Percentiles rank a stretch among this genome's conserved stretches.
Evolutionary conservation across 2,888 invertebrate genomes (phyloP).

Genomic region (Terebella lapidaria): DNA sequence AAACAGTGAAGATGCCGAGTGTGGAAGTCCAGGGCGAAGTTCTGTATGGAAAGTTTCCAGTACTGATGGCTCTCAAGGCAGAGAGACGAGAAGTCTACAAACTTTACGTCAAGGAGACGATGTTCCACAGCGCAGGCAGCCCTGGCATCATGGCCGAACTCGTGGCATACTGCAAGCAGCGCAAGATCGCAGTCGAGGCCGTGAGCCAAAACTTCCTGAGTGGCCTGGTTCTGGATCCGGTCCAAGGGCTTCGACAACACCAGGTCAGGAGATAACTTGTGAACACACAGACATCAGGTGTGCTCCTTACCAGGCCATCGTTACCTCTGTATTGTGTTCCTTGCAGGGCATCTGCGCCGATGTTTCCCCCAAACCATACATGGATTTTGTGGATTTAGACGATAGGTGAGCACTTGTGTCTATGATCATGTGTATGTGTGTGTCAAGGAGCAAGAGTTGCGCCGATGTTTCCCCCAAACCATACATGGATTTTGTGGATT

Average conservation of each 20-base stretch:
- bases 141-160: not conserved
- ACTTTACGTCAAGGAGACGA: not conserved
- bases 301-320: too few species aligned
- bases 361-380: not conserved
- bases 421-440: not conserved
- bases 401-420: not conserved
- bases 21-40: not conserved
- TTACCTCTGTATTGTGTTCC: too few species aligned
- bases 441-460: too few species aligned
- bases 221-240: not conserved
- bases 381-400: not conserved
- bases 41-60: not conserved
- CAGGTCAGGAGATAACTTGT: not conserved
- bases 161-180: not conserved
- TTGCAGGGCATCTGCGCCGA: not conserved
- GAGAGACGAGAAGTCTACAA: not conserved
- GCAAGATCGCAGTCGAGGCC: not conserved
- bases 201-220: not conserved
- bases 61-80: not conserved
- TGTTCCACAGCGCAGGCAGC: not conserved
- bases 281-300: too few species aligned
- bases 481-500: not conserved
- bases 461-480: not conserved
- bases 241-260: not conserved
- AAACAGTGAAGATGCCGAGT: too few species aligned